Conservation (phyloP, 2,113 vertebrate species). For the Nothoprocta pentlandii region DNA sequence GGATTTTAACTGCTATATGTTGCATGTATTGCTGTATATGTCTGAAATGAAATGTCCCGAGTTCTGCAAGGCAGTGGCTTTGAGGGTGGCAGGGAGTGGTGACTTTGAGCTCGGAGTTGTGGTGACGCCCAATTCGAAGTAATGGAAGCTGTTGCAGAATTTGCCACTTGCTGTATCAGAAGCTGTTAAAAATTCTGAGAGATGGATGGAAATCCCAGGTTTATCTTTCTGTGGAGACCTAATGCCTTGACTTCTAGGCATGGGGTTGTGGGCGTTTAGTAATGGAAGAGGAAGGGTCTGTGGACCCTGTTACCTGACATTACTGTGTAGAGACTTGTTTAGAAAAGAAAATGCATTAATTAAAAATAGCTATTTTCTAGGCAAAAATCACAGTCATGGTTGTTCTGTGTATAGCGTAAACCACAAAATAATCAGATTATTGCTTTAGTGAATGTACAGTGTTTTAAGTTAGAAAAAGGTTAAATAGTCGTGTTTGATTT, state of each 20-base stretch:
- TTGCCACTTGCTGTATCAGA: not conserved
- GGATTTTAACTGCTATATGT: not conserved
- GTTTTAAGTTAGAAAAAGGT: not conserved
- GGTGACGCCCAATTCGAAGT: not conserved
- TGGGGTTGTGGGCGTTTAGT: not conserved
- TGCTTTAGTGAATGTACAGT: conserved; percentile 10
- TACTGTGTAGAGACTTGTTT: not conserved
- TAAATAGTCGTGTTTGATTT: not conserved
- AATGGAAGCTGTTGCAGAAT: not conserved
- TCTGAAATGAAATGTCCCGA: not conserved
- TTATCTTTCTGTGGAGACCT: not conserved
- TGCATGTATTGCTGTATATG: not conserved
- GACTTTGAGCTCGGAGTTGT: too few species aligned
- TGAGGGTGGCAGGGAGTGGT: not conserved
- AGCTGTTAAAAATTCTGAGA: not conserved
- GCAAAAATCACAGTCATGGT: not conserved
- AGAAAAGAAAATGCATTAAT: not conserved
- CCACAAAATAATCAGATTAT: not conserved
- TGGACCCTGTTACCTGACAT: not conserved
- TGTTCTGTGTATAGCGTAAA: not conserved
- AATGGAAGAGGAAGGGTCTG: not conserved
- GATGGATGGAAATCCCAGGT: not conserved
- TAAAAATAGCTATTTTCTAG: not conserved
- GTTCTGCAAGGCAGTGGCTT: not conserved
- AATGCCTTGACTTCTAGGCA: not conserved